Base-by-base conservation (phyloP, 2,797 vertebrate species). In the Yasuhikotakia modesta region DNA sequence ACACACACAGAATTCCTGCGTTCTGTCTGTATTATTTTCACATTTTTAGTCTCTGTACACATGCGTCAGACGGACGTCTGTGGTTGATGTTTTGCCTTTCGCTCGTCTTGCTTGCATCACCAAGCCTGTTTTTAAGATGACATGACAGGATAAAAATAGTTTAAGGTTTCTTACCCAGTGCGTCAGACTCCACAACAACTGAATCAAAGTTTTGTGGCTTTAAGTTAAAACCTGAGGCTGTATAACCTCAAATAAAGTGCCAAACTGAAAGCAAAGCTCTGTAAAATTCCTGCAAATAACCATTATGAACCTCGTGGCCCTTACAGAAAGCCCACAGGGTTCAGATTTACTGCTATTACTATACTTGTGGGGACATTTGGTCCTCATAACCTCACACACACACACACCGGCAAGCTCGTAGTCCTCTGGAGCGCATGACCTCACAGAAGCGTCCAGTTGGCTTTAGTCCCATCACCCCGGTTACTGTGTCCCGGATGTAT, bases 401-500 rank as follows among this genome's bases (percentile, higher is more conserved):
- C 17, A 39, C 5, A 27, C 79, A 98, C 97, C 97, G 96, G 94
- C 97, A 99, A 39, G 95, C 93, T 76, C 97, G 80, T 11, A 99
- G 95, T 19, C 97, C 97, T 72, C 96, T 92, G 24, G 93, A 95
- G 78, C 98, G 97, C 22, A 95, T 91, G 78, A 95, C 92, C 0
- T 96, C 94, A 78, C 97, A 99, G 82, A 94, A 89, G 43, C 96
- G 93, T 1, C 97, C 97, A 0, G 97, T 98, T 0, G 95, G 92
- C 84, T 98, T 99, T 80, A 98, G 92, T n/a, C 97, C 97, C 97
- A 99, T 99, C 85, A 95, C 95, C 14, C 97, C 97, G 12, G 96
- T 98, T 0, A 97, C 95, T 0, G 92, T 87, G 4, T 99, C 96
- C 63, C 96, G 92, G 81, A 99, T 94, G 0, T 96, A 99, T 87